Base-by-base conservation (phyloP, 2,113 vertebrate genomes). In the Pygathrix nemaeus region DNA sequence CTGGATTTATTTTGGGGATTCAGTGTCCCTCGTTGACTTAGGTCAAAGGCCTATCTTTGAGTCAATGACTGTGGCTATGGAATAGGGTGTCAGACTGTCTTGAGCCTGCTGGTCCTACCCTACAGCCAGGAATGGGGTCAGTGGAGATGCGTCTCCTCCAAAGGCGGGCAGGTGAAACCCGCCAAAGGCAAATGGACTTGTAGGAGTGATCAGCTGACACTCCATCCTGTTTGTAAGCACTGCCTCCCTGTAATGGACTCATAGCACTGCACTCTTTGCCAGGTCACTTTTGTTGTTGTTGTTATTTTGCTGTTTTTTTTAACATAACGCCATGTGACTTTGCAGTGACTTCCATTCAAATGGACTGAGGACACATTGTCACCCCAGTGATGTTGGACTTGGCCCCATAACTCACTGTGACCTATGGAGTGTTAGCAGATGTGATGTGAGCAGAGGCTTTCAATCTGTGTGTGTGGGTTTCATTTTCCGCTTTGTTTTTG, bases 301-400 rank as follows among this genome's bases (percentile, higher is more conserved):
- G 25, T 45, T 68, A 10, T 93, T 90, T 78, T 57, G 38, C n/a
- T 94, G n/a, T 72, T 86, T 68, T 86, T 40, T 70, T 95, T 93
- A 84, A 57, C 21, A 35, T 3, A 81, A 48, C 50, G 23, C 35
- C 27, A 82, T 35, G 40, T 72, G 68, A 32, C 45, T 78, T 48
- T 64, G 32, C 43, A 64, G 68, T 30, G 38, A 75, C n/a, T 68
- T n/a, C 70, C 23, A 82, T 75, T 64, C 40, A 40, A 66, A 68
- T 59, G 50, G 23, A 48, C 35, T 38, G 50, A 93, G 59, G 55
- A 59, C 3, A 5, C 14, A 12, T 78, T 38, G 10, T 61, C 25
- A 50, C 18, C 32, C 59, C 9, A 45, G 10, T 18, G 40, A 48
- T 40, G 27, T 0, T 17, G 32, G 35, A n/a, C 38, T 92, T 82